These are phyloP conservation scores for Pempheris klunzingeri DNA, from an alignment of 2,797 vertebrate species.

Conservation along the genomic window DNA sequence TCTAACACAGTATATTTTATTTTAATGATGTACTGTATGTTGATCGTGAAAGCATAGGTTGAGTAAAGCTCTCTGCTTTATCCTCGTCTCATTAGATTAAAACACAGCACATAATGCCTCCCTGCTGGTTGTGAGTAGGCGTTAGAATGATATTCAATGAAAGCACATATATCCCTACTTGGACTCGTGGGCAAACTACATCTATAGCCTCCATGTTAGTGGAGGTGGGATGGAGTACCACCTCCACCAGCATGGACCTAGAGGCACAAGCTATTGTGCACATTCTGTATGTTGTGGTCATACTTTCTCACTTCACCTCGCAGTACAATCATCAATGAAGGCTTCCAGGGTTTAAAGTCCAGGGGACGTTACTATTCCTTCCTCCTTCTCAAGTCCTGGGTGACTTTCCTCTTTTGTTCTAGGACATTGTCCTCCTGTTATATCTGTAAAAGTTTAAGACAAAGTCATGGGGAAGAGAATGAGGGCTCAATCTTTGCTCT, in stretches of 20 bases:
- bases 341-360: constrained; percentile 25
- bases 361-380: constrained; percentile 25
- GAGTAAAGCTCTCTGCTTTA: constrained; percentile 25
- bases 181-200: constrained; percentile 24
- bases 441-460: constrained; percentile 58
- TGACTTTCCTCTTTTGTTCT: constrained; percentile 41
- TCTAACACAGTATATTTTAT: not conserved
- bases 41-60: constrained; percentile 13
- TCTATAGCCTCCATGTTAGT: constrained; percentile 26
- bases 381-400: constrained; percentile 13
- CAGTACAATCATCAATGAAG: not conserved
- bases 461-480: constrained; percentile 63
- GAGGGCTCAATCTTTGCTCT: constrained; percentile 36
- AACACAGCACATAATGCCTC: constrained; percentile 27
- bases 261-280: not conserved
- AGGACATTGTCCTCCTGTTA: constrained; percentile 7
- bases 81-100: constrained; percentile 44
- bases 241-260: constrained; percentile 24
- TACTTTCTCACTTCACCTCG: not conserved
- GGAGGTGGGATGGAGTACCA: constrained; percentile 25
- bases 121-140: constrained; percentile 38
- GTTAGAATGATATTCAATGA: constrained; percentile 22
- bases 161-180: constrained; percentile 20
- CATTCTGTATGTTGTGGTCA: constrained; percentile 4
- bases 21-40: constrained; percentile 1